A percentile compares a stretch with the other conserved stretches of the same genome.
These are phyloP conservation scores for Exaiptasia diaphana DNA, from an alignment of 64 coral and sea anemone species.

Conservation along the genomic window DNA sequence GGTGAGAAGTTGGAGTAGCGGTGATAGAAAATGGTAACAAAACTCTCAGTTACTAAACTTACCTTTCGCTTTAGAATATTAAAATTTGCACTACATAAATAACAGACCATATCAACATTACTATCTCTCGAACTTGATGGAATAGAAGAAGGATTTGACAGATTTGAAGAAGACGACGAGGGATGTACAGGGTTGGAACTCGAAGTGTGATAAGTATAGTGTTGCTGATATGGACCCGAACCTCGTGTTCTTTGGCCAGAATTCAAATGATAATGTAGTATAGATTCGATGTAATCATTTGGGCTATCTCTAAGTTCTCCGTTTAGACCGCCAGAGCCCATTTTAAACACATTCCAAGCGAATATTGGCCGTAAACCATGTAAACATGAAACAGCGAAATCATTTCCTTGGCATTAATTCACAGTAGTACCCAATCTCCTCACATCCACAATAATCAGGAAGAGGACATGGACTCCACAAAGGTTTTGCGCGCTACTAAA, in stretches of 20 bases:
- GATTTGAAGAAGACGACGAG: neutral
- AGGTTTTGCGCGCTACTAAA: no score
- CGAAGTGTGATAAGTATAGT: neutral
- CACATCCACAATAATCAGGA: no score
- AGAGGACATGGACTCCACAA: no score
- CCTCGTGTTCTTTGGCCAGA: neutral
- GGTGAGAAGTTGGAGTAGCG: no score
- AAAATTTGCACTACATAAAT: slow-evolving; percentile 66
- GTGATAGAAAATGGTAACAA: no score
- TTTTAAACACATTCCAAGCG: no score
- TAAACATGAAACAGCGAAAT: no score
- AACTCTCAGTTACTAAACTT: neutral
- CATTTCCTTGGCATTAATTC: no score
- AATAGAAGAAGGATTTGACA: neutral
- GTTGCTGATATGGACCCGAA: neutral
- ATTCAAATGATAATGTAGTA: slow-evolving; percentile 58
- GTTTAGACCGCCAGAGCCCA: slow-evolving; percentile 89
- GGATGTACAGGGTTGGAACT: neutral
- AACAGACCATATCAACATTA: slow-evolving; percentile 68
- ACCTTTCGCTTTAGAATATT: slow-evolving; percentile 72
- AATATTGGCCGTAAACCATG: no score
- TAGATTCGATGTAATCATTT: slow-evolving; percentile 64
- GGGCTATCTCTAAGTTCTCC: slow-evolving; percentile 78
- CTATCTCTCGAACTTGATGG: neutral
- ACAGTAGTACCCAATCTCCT: no score